Conservation (phyloP, 2,888 invertebrate genomes). For the Catocala sponsa region DNA sequence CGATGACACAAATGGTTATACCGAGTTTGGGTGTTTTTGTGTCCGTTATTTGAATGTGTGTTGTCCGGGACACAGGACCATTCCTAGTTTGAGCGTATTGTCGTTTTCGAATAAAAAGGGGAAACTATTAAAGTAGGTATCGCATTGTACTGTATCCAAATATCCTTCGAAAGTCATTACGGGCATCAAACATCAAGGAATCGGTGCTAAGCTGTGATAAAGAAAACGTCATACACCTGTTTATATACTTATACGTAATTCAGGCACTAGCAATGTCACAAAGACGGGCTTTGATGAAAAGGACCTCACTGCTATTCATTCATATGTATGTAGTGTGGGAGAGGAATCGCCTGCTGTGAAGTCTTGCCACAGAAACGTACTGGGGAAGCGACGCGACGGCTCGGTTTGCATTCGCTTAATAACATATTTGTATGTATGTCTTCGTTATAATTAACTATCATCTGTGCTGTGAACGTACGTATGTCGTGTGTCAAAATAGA, state of each 20-base stretch:
- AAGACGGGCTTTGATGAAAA: conserved; percentile 78
- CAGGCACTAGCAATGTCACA: conserved; percentile 57
- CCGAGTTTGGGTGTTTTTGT: no score
- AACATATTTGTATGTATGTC: background rate
- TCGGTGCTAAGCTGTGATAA: background rate
- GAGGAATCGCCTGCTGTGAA: conserved; percentile 62
- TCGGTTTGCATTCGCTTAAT: background rate
- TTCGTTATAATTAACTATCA: conserved; percentile 14
- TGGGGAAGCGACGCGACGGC: conserved; percentile 3
- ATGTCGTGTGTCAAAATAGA: no score
- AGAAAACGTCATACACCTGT: conserved; percentile 8
- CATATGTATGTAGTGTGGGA: conserved; percentile 73
- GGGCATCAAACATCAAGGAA: background rate
- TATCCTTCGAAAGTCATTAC: no score
- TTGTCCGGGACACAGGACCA: no score
- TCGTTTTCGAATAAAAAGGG: no score
- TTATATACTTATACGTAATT: conserved; percentile 53
- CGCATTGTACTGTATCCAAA: no score
- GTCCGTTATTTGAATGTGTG: background rate
- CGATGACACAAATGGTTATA: no score
- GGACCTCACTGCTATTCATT: conserved; percentile 77
- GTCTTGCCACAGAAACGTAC: conserved; percentile 62
- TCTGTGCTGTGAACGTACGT: no score
- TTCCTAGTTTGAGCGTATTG: no score
- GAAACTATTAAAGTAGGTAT: no score